Evolutionary conservation across 1,140 invertebrate genomes (phyloP).

Genomic region (Drosophila rufa): DNA sequence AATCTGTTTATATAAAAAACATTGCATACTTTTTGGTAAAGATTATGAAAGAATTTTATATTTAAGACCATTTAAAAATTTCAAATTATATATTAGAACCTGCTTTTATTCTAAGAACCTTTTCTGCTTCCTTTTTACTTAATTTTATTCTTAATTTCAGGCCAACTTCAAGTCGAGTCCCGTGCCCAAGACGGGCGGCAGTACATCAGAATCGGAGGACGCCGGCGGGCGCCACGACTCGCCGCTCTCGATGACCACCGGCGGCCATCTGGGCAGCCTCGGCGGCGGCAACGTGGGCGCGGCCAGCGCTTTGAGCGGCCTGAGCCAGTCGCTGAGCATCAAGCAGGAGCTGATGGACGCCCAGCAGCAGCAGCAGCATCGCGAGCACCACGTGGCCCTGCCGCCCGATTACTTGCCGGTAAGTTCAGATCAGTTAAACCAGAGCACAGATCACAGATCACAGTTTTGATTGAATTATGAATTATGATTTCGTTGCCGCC

Average conservation of each 20-base stretch:
- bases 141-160: constrained; percentile 78
- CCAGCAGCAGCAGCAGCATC: constrained; percentile 80
- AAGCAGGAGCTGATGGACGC: constrained; percentile 88
- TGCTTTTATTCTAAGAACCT: too few relatives aligned
- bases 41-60: too few relatives aligned
- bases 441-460: not conserved
- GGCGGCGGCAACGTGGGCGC: constrained; percentile 78
- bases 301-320: constrained; percentile 67
- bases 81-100: too few relatives aligned
- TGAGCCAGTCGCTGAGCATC: constrained; percentile 87
- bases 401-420: constrained; percentile 85
- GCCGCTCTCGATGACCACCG: constrained; percentile 79
- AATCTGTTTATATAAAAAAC: too few relatives aligned
- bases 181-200: constrained; percentile 87
- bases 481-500: constrained; percentile 50
- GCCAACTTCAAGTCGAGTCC: constrained; percentile 88
- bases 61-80: not conserved
- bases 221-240: constrained; percentile 86
- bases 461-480: constrained; percentile 27
- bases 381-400: constrained; percentile 80
- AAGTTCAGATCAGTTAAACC: constrained; percentile 67
- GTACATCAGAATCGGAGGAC: constrained; percentile 88
- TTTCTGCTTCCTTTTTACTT: not conserved
- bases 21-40: not conserved
- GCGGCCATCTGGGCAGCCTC: constrained; percentile 73